phyloP scores from a whole-genome alignment of 2,797 vertebrate species.

The Mionectes olivaceus region DNA sequence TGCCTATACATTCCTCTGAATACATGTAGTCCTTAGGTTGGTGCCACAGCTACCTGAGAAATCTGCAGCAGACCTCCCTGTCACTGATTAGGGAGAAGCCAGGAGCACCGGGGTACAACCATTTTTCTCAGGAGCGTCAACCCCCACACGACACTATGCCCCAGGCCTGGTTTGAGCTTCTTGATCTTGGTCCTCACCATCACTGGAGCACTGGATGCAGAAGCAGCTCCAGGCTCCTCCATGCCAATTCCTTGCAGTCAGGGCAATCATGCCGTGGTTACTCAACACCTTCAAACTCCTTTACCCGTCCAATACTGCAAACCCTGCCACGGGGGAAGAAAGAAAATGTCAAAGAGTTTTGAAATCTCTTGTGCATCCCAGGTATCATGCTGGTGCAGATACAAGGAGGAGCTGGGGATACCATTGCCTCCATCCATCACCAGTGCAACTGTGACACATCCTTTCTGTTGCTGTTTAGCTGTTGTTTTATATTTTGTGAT shows the following conservation, averaged over 20 bases:
- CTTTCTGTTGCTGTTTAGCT: background rate
- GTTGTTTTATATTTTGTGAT: background rate
- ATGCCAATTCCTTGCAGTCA: background rate
- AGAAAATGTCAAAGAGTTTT: background rate
- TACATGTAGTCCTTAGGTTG: accelerated
- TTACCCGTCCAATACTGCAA: background rate
- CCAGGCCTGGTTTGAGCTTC: accelerated
- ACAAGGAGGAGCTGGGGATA: background rate
- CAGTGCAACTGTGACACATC: accelerated
- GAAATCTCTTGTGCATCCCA: background rate
- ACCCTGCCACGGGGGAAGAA: background rate
- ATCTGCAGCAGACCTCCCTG: background rate
- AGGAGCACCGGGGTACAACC: background rate
- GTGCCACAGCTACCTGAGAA: background rate
- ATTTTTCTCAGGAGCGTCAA: background rate
- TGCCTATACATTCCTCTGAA: background rate
- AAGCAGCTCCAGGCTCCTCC: background rate
- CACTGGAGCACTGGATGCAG: too few relatives aligned
- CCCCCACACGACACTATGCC: accelerated
- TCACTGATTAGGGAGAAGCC: background rate
- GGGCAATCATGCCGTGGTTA: background rate
- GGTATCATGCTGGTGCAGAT: accelerated
- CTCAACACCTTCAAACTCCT: background rate
- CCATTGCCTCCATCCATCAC: background rate
- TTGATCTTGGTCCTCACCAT: accelerated